A percentile compares a stretch with the other conserved stretches of the same genome.
Conservation (phyloP, 2,888 invertebrate genomes). For the Synanthedon formicaeformis region DNA sequence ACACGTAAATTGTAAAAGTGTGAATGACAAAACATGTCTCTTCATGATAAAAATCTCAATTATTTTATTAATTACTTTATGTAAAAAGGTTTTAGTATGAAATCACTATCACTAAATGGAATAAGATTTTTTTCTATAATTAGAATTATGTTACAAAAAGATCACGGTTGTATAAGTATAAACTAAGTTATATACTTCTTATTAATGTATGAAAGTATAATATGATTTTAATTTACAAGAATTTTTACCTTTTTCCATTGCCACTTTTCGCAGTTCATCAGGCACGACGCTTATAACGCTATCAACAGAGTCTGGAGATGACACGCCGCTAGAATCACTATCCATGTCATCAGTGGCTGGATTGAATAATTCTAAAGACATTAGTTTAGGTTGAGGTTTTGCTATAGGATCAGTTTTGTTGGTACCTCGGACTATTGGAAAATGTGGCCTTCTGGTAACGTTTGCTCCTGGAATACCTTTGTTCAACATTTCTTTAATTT, state of each 20-base stretch:
- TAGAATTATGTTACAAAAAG: too few relatives aligned
- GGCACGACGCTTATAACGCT: slow-evolving; percentile 85
- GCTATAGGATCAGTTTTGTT: slow-evolving; percentile 73
- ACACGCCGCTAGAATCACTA: slow-evolving; percentile 88
- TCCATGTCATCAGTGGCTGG: slow-evolving; percentile 92
- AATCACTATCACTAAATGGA: too few relatives aligned
- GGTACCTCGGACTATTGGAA: slow-evolving; percentile 78
- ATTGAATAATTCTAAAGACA: slow-evolving; percentile 87
- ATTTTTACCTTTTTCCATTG: slow-evolving; percentile 52
- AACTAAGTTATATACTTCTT: too few relatives aligned
- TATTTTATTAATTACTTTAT: too few relatives aligned
- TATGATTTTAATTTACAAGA: neutral
- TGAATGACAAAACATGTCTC: too few relatives aligned
- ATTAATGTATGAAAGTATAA: neutral
- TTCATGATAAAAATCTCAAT: too few relatives aligned
- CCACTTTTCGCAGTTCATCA: slow-evolving; percentile 67
- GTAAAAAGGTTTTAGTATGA: too few relatives aligned
- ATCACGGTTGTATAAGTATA: too few relatives aligned
- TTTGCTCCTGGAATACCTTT: slow-evolving; percentile 76
- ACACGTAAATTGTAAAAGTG: too few relatives aligned
- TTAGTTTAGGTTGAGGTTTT: slow-evolving; percentile 78
- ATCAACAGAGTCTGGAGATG: slow-evolving; percentile 88
- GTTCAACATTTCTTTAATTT: slow-evolving; percentile 77
- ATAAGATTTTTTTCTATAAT: too few relatives aligned
- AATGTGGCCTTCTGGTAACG: slow-evolving; percentile 58